Evolutionary conservation across 2,113 vertebrate genomes (phyloP), one percentile per base, ranked within the genome.

Genomic region (Lamprologus sp.): DNA sequence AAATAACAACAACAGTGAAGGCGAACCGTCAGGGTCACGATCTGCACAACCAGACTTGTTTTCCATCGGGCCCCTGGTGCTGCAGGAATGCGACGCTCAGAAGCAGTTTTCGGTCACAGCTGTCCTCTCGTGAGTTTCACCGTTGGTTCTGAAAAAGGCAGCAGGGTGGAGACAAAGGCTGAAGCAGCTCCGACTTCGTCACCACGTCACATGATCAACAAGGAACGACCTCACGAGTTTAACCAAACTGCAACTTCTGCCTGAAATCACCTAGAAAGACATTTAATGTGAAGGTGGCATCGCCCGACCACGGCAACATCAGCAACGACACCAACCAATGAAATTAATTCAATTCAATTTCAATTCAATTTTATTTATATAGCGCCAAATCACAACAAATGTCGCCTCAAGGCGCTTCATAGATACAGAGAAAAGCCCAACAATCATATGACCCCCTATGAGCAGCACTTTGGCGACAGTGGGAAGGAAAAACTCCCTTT

Each of bases 71-170:
- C 3, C 3, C 56, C 28, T 19, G 28, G 56, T 19, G 0, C 28
- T 1, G 56, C 0, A 60, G 56, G 28, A 60, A 33, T 9, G 15
- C 2, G 0, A 1, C 15, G 0, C 28, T 60, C 56, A 60, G 56
- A 4, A 10, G 56, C 56, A 60, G 28, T 3, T 60, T 33, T 33
- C 1, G 15, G 28, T 60, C 56, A 60, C 56, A 60, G 56, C 56
- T 19, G 56, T 33, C 0, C 56, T 60, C 56, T 31, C 15, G 8
- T 31, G 55, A 58, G 23, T 58, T 58, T 28, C 55, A 28, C 7
- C 0, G 13, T 15, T 15, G 5, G 28, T 60, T 10, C 56, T 31
- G 56, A 17, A 60, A 60, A 33, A 0, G 15, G 26, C 56, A 60
- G 56, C 56, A 60, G 56, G 56, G 26, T 60, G 56, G 56, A 60